A percentile compares a stretch with the other conserved stretches of the same genome.
These are phyloP conservation scores for Sisor rabdophorus DNA, from an alignment of 2,113 vertebrate genomes.

Conservation along the genomic window DNA sequence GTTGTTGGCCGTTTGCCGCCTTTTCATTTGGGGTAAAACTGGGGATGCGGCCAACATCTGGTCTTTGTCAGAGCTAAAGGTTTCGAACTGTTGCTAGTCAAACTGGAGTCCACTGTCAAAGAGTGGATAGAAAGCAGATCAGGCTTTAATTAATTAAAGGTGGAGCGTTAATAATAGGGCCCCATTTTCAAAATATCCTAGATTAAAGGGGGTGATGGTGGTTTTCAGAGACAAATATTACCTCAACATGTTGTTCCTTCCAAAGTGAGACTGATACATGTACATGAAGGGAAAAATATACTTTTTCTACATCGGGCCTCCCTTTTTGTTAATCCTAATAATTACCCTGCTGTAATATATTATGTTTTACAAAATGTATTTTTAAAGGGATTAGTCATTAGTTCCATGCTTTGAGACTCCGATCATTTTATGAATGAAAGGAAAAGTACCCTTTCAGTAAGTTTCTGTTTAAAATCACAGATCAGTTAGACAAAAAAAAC, in stretches of 20 bases:
- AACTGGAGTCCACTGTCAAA: conserved; percentile 61
- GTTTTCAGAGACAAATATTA: conserved; percentile 23
- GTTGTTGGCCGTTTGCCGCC: conserved; percentile 72
- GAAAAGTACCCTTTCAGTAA: neutral
- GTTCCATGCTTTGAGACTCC: neutral
- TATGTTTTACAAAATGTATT: neutral
- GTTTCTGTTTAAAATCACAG: conserved; percentile 3
- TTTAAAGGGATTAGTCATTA: conserved; percentile 3
- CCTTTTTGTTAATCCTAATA: neutral
- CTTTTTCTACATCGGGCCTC: neutral
- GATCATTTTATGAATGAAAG: conserved; percentile 19
- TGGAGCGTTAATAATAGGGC: conserved; percentile 65
- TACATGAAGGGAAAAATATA: conserved; percentile 17
- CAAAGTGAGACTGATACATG: conserved; percentile 32
- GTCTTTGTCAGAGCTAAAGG: conserved; percentile 73
- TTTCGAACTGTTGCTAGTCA: conserved; percentile 53
- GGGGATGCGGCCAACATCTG: conserved; percentile 72
- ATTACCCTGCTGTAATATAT: conserved; percentile 8
- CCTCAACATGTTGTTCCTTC: conserved; percentile 15
- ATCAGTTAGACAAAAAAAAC: neutral
- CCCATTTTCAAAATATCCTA: conserved; percentile 51
- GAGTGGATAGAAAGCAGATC: conserved; percentile 70
- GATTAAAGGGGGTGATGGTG: conserved; percentile 53
- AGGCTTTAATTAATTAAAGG: conserved; percentile 73
- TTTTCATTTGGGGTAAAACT: conserved; percentile 73